Evolutionary conservation across 1,140 invertebrate species (phyloP).

Genomic region (Hormaphis cornu): DNA sequence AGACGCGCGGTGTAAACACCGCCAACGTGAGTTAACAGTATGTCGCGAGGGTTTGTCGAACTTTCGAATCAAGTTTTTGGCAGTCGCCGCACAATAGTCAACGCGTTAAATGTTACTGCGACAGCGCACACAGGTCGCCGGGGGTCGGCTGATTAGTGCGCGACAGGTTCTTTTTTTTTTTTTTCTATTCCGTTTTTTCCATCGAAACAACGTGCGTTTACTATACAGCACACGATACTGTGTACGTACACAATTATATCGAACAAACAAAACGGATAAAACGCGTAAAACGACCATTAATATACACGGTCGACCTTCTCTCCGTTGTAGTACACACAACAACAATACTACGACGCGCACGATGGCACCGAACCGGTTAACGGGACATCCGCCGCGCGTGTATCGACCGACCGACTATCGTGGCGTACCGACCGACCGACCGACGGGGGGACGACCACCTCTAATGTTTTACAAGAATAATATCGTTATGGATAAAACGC

Average conservation of each 20-base stretch:
- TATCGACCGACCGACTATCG: neutral
- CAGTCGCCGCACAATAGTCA: neutral
- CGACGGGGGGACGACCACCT: too few relatives aligned
- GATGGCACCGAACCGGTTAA: constrained; percentile 2
- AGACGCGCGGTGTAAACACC: neutral
- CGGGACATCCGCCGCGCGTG: neutral
- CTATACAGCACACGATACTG: too few relatives aligned
- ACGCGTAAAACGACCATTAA: too few relatives aligned
- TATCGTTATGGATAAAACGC: neutral
- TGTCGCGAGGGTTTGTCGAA: constrained; percentile 25
- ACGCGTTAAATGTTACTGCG: neutral
- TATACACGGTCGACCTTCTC: too few relatives aligned
- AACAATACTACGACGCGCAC: neutral
- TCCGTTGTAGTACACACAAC: too few relatives aligned
- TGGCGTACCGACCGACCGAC: too few relatives aligned
- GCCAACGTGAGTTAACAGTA: neutral
- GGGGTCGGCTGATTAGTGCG: neutral
- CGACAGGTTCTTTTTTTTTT: neutral
- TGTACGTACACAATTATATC: too few relatives aligned
- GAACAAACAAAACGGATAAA: too few relatives aligned
- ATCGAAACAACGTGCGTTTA: too few relatives aligned
- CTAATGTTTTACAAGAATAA: too few relatives aligned
- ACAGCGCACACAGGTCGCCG: neutral
- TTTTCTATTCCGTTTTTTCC: neutral
- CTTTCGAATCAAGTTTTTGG: neutral